These are phyloP conservation scores for Phyllotreta striolata DNA, from an alignment of 2,888 invertebrate species.

Conservation along the genomic window DNA sequence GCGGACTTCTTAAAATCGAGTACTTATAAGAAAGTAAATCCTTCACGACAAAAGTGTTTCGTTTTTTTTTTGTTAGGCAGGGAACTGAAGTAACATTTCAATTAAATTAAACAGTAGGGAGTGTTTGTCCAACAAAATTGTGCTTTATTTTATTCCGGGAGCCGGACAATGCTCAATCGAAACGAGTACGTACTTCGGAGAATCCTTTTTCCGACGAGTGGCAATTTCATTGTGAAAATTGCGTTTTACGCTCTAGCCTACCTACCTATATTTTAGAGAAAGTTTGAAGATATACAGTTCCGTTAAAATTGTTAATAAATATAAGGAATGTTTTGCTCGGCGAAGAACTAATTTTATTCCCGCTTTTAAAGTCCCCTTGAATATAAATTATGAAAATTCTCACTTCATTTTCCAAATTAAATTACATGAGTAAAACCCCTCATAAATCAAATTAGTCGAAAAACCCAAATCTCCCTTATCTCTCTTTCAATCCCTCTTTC, in stretches of 20 bases:
- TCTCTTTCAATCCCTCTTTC: background rate
- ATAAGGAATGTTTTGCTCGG: too few relatives aligned
- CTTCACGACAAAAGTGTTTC: background rate
- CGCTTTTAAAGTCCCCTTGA: too few relatives aligned
- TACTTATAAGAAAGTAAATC: too few relatives aligned
- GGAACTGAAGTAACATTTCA: constrained; percentile 3
- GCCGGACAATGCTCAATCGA: constrained; percentile 7
- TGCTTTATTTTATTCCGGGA: constrained; percentile 12
- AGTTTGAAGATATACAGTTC: too few relatives aligned
- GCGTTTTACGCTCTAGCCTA: background rate
- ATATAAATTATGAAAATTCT: background rate
- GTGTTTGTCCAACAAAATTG: constrained; percentile 18
- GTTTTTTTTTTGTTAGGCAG: background rate
- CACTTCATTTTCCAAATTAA: constrained; percentile 5
- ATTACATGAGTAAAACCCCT: background rate
- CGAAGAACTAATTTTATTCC: too few relatives aligned
- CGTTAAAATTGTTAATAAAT: too few relatives aligned
- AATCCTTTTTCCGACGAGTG: constrained; percentile 15
- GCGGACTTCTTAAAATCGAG: too few relatives aligned
- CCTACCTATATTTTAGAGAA: too few relatives aligned
- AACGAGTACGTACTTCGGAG: constrained; percentile 4
- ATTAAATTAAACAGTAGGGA: constrained; percentile 10
- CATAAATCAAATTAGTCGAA: constrained; percentile 6
- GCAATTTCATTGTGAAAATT: constrained; percentile 15
- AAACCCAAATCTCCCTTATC: background rate